Evolutionary conservation across 2,113 vertebrate genomes (phyloP), one percentile per base, ranked within the genome.

Genomic region (Ramphastos sulfuratus): DNA sequence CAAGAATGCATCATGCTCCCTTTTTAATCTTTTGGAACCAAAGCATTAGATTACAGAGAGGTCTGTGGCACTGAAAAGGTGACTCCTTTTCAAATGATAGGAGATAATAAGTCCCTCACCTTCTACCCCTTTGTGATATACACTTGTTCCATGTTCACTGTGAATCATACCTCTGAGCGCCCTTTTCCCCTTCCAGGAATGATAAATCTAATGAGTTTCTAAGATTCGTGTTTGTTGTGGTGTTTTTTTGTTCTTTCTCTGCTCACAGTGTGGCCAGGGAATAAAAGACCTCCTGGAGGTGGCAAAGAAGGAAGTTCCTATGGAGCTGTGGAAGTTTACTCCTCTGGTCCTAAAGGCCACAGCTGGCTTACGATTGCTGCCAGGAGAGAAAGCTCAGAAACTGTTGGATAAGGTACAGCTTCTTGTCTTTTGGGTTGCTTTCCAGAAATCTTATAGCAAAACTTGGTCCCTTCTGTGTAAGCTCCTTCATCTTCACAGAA

Each of bases 331-430:
- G 98, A 97, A 95, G 78, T 96, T 86, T 48, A 99, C 99, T 33
- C 98, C 99, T 3, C 79, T 99, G 82, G 98, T 99, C 27, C 98
- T 99, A 72, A 99, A 98, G 96, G 99, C 99, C 69, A 99, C 99
- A 2, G 99, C 99, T 30, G 99, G 99, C 24, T 97, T 99, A 56
- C 97, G 99, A 15, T 97, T 99, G 21, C 96, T 99, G 72, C 98
- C 98, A 4, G 98, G 97, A 94, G 98, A 98, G 92, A 99, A 99
- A 90, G 98, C 99, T 58, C 94, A 98, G 46, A 98, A 98, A n/a
- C 86, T 99, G 79, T 97, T 99, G 91, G 95, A 98, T 92, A 97
- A 92, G 97, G 99, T 99, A 94, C 86, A 74, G 15, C 10, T 37
- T 66, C 39, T 56, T 70, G 46, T 59, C 21, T 39, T 58, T 42